Evolutionary conservation across 2,113 vertebrate genomes (phyloP).

Genomic region (Crotophaga sulcirostris): DNA sequence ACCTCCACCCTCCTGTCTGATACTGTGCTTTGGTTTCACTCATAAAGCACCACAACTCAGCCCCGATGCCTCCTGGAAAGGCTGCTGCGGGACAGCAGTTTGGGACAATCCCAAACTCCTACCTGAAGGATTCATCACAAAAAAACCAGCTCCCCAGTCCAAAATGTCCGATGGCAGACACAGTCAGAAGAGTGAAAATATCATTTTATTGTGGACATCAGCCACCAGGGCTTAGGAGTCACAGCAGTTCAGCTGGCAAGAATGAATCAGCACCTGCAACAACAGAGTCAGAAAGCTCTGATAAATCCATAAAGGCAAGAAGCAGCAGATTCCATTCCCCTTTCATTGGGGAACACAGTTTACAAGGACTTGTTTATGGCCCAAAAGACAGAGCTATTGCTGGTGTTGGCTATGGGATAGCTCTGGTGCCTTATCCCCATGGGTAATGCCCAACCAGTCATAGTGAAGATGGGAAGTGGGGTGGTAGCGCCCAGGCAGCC

Average conservation of each 20-base stretch:
- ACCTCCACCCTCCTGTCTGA: neutral
- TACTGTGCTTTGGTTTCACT: neutral
- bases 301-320: neutral
- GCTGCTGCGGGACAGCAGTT: no score
- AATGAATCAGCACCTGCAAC: neutral
- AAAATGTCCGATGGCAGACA: neutral
- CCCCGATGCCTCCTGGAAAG: neutral
- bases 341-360: neutral
- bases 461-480: neutral
- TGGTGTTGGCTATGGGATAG: no score
- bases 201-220: neutral
- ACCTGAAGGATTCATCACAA: neutral
- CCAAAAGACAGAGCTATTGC: neutral
- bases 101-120: neutral
- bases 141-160: neutral
- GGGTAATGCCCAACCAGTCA: neutral
- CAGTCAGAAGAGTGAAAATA: neutral
- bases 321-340: neutral
- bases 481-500: fast-evolving
- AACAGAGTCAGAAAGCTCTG: neutral
- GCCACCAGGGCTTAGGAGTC: fast-evolving
- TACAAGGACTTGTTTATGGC: neutral
- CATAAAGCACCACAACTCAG: neutral
- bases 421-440: neutral
- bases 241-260: neutral